These are phyloP conservation scores for Macroteleia sp. DNA, from an alignment of 2,888 invertebrate species.

Conservation along the genomic window DNA sequence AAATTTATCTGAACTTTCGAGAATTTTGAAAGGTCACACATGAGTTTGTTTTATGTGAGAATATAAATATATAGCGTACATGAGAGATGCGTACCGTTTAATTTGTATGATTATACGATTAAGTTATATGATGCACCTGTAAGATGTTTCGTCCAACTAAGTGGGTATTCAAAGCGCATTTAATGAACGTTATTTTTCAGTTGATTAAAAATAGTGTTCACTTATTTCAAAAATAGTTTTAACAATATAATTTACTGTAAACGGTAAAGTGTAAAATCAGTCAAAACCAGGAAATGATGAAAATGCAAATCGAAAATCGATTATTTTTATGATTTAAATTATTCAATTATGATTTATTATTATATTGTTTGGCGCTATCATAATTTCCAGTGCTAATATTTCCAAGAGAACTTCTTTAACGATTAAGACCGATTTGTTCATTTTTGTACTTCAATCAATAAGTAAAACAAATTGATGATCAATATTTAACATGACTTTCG, in stretches of 20 bases:
- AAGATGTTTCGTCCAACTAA: too few species aligned
- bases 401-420: too few species aligned
- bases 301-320: conserved; percentile 2
- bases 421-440: background rate
- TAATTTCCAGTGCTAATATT: too few species aligned
- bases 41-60: background rate
- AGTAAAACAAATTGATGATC: conserved; percentile 4
- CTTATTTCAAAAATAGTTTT: background rate
- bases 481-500: too few species aligned
- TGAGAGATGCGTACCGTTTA: too few species aligned
- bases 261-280: conserved; percentile 16
- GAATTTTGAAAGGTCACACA: background rate
- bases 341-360: conserved; percentile 9
- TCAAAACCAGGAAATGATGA: background rate
- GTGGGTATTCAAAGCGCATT: too few species aligned
- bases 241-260: too few species aligned
- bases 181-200: conserved; percentile 1
- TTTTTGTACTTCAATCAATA: conserved; percentile 13
- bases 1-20: background rate
- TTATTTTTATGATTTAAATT: background rate
- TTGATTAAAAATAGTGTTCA: conserved; percentile 1
- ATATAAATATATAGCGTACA: too few species aligned
- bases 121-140: too few species aligned
- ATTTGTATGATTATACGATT: too few species aligned
- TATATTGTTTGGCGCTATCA: too few species aligned